Evolutionary conservation across 1,140 invertebrate species (phyloP).

Genomic region (Latrodectus geometricus): DNA sequence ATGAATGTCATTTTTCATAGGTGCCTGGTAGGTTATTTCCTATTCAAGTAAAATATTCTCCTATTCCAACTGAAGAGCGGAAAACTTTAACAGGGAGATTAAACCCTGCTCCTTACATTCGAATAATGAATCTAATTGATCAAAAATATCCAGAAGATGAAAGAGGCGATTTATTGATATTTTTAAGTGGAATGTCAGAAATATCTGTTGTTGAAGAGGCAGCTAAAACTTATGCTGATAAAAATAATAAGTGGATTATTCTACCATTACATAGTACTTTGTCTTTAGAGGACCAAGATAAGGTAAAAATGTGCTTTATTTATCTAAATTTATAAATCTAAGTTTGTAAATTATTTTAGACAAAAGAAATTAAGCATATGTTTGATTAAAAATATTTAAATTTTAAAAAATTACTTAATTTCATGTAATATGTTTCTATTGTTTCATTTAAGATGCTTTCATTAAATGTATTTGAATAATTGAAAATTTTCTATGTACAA

Average conservation of each 20-base stretch:
- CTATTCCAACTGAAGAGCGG: slow-evolving; percentile 80
- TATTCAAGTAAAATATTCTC: slow-evolving; percentile 89
- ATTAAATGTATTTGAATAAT: too few relatives aligned
- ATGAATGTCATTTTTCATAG: slow-evolving; percentile 68
- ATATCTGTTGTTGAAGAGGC: slow-evolving; percentile 92
- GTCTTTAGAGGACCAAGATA: slow-evolving; percentile 95
- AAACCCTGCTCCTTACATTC: slow-evolving; percentile 91
- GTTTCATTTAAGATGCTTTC: too few relatives aligned
- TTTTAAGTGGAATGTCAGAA: slow-evolving; percentile 95
- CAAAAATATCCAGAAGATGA: slow-evolving; percentile 77
- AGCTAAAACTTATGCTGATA: slow-evolving; percentile 83
- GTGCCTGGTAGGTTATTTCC: slow-evolving; percentile 95
- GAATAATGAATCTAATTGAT: slow-evolving; percentile 88
- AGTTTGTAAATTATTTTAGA: too few relatives aligned
- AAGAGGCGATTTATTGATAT: slow-evolving; percentile 95
- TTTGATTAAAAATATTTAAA: too few relatives aligned
- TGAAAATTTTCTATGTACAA: too few relatives aligned
- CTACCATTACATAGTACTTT: slow-evolving; percentile 93
- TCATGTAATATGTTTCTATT: too few relatives aligned
- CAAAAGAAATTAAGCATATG: too few relatives aligned
- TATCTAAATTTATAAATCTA: too few relatives aligned
- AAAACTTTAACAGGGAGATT: slow-evolving; percentile 79
- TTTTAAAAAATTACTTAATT: too few relatives aligned
- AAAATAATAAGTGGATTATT: slow-evolving; percentile 91
- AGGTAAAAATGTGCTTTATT: slow-evolving; percentile 72